These are phyloP conservation scores for Athrips mouffetella DNA, from an alignment of 2,888 invertebrate genomes.

Conservation along the genomic window DNA sequence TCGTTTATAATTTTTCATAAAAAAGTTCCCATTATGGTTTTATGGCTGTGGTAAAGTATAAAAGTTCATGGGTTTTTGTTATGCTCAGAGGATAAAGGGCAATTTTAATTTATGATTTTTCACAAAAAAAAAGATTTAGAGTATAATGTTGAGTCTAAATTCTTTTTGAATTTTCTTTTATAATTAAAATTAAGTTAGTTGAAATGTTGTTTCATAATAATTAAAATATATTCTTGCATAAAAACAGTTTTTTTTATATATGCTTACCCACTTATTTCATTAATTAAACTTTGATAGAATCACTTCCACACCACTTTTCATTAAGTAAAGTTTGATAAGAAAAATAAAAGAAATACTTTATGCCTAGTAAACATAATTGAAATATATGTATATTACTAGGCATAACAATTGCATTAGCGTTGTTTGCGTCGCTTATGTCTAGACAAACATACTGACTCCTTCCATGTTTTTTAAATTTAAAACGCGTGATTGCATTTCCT, in stretches of 20 bases:
- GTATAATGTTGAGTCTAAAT: background rate
- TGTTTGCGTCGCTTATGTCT: slow-evolving; percentile 1
- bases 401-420: slow-evolving; percentile 1
- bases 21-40: background rate
- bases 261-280: no score
- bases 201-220: background rate
- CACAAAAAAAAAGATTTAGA: background rate
- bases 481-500: background rate
- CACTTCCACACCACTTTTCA: no score
- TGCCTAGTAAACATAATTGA: background rate
- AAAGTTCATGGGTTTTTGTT: no score
- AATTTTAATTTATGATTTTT: background rate
- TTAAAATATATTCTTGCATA: background rate
- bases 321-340: background rate
- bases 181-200: background rate
- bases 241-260: background rate
- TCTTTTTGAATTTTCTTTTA: background rate
- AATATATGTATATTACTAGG: background rate
- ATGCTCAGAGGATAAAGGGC: no score
- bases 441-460: background rate
- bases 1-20: background rate
- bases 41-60: no score
- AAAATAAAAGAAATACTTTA: background rate
- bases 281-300: no score
- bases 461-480: slow-evolving; percentile 1